Evolutionary conservation across 2,888 invertebrate species (phyloP), one percentile per base, ranked within the genome.

Genomic region (Catonia carolina): DNA sequence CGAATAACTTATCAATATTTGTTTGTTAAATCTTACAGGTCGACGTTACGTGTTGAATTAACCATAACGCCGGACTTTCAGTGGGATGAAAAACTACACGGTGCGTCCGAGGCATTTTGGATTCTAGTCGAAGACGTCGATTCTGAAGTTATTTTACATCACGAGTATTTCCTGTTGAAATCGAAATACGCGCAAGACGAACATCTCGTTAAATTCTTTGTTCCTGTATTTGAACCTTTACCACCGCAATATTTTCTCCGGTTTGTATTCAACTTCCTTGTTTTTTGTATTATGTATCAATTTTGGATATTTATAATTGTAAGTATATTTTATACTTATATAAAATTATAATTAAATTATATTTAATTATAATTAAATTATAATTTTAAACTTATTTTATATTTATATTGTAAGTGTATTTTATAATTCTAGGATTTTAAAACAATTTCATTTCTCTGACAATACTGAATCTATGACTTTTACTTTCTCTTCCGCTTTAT

Each of bases 41-140:
- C 90, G 1, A 98, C 97, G 0, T 75, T 99, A 17, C 78, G 94
- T 54, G 95, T 99, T 0, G 98, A 99, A 73, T 75, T 99, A 14
- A 97, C 97, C 0, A 92, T 99, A 59, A 95, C 95, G 0, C 98
- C 99, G 0, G 98, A 99, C 74, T 99, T 99, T 74, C 93, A 97
- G 69, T 99, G 99, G 99, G 98, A 99, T 66, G 97, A 97, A 61
- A 97, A 96, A 75, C 78, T 89, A 20, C 82, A 83, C 67, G 85
- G 85, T 23, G 78, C 78, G 55, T 77, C 84, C 42, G 90, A 90
- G 72, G 90, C 86, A 0, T 91, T 91, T 72, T 90, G 90, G 90
- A 87, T 91, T 67, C 74, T 91, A 4, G 89, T 90, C 0, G 89
- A 90, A 68, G 90, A 91, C 66, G 90, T 90, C 8, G 90, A 90